Conservation (phyloP, 2,888 invertebrate genomes). For the Sympetrum striolatum region DNA sequence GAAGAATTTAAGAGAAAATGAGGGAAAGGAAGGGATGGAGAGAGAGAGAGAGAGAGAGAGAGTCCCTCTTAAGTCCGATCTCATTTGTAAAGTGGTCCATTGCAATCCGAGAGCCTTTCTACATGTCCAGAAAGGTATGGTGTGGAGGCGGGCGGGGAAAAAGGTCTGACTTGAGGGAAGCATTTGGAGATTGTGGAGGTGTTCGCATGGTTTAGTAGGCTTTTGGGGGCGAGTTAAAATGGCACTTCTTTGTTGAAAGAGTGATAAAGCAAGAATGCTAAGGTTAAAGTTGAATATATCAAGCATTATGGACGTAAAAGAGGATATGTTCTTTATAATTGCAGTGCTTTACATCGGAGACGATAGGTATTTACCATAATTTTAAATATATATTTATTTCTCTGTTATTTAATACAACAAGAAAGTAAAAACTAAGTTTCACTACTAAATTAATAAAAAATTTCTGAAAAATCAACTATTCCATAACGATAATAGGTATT, state of each 20-base stretch:
- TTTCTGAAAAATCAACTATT: no score
- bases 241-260: not conserved
- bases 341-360: no score
- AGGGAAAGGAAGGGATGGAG: no score
- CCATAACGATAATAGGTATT: no score
- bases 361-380: no score
- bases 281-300: not conserved
- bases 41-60: not conserved
- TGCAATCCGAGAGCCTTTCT: constrained; percentile 22
- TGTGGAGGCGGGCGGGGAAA: not conserved
- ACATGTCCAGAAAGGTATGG: constrained; percentile 20
- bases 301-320: not conserved
- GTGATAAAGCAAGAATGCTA: not conserved
- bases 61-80: not conserved
- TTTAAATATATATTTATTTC: no score
- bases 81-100: constrained; percentile 41
- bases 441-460: no score
- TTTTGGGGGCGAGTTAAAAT: not conserved
- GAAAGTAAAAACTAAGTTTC: no score
- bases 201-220: constrained; percentile 3
- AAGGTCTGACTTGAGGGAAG: not conserved
- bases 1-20: not conserved
- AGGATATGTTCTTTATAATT: not conserved
- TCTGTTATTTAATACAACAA: no score
- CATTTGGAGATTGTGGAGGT: not conserved